These are phyloP conservation scores for Corydoras sp. DNA, from an alignment of 2,113 vertebrate species.

Conservation along the genomic window DNA sequence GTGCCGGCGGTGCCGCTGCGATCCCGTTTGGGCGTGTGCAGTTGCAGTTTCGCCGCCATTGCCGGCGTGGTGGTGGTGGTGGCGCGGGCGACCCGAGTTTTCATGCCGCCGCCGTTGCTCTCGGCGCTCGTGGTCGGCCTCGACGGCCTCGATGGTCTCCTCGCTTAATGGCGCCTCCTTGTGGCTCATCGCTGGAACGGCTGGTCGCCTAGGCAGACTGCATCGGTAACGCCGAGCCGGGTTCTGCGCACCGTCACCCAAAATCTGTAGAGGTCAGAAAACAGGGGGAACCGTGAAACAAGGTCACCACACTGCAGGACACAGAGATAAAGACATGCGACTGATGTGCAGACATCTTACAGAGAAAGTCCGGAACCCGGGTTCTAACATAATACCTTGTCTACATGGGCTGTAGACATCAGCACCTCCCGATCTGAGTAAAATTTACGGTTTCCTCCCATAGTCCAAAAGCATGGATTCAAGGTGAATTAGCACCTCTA, in stretches of 20 bases:
- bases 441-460: too few relatives aligned
- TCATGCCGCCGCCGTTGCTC: slow-evolving; percentile 52
- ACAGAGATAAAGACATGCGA: too few relatives aligned
- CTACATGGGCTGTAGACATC: too few relatives aligned
- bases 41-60: slow-evolving; percentile 40
- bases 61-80: slow-evolving; percentile 54
- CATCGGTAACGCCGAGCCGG: slow-evolving; percentile 58
- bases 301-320: too few relatives aligned
- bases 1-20: slow-evolving; percentile 45
- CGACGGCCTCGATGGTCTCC: slow-evolving; percentile 75
- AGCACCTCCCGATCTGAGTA: too few relatives aligned
- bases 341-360: too few relatives aligned
- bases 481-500: too few relatives aligned
- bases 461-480: too few relatives aligned
- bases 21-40: slow-evolving; percentile 24
- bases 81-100: slow-evolving; percentile 38
- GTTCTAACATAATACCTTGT: too few relatives aligned
- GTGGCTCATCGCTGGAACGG: slow-evolving; percentile 75
- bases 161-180: slow-evolving; percentile 62
- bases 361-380: too few relatives aligned
- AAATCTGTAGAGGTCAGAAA: slow-evolving; percentile 30
- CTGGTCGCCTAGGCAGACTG: slow-evolving; percentile 56
- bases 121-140: slow-evolving; percentile 72
- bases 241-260: slow-evolving; percentile 25
- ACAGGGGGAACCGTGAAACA: not conserved